Conservation (phyloP, 2,888 invertebrate genomes). For the Lithophane semibrunnea region DNA sequence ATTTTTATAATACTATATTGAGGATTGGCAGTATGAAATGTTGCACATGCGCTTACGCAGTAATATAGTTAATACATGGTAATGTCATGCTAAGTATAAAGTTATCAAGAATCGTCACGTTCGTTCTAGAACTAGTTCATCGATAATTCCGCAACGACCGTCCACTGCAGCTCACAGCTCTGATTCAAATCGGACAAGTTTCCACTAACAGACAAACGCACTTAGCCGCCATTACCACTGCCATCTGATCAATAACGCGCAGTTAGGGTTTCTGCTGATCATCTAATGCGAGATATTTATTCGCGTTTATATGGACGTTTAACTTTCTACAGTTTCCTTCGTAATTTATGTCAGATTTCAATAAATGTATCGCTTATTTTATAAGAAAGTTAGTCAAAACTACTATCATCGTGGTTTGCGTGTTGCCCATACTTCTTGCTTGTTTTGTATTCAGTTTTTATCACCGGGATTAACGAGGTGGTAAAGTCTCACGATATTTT, state of each 20-base stretch:
- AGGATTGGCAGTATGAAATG: not conserved
- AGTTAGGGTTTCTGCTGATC: conserved; percentile 22
- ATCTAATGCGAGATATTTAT: conserved; percentile 28
- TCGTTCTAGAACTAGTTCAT: conserved; percentile 25
- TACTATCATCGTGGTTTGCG: not conserved
- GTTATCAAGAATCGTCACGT: conserved; percentile 11
- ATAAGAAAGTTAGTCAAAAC: not conserved
- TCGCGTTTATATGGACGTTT: conserved; percentile 6
- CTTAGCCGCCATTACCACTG: conserved; percentile 1
- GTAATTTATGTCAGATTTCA: conserved; percentile 6
- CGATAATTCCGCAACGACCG: not conserved
- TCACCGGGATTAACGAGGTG: too few species aligned
- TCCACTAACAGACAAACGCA: conserved; percentile 21
- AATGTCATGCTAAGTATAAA: not conserved
- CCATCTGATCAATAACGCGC: conserved; percentile 24
- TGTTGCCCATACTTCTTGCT: not conserved
- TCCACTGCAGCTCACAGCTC: conserved; percentile 6
- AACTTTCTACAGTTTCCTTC: conserved; percentile 15
- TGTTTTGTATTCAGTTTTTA: not conserved
- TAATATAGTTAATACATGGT: not conserved
- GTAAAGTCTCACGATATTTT: not conserved
- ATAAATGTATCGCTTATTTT: not conserved
- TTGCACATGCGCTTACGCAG: not conserved
- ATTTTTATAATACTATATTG: too few species aligned
- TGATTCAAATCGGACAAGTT: conserved; percentile 30